Conservation (phyloP, 37 sponge, comb jelly and placozoan species). For the Agelas oroides region DNA sequence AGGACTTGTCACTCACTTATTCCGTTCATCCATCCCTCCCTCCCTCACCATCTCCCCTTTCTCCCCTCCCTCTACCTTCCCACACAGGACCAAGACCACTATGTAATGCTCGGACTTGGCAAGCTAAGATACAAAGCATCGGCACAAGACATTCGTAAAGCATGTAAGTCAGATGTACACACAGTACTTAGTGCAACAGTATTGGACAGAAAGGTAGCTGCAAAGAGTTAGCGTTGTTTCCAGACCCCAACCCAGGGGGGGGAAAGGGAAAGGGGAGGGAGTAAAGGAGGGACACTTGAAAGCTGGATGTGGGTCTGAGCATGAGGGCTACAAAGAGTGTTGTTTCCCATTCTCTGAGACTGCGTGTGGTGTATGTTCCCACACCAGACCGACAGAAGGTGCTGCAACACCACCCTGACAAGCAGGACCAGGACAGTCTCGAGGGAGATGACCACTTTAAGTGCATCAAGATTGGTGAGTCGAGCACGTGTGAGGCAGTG, state of each 20-base stretch:
- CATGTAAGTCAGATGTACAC: slow-evolving; percentile 67
- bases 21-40: neutral
- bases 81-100: slow-evolving; percentile 94
- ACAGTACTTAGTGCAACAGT: neutral
- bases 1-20: too few relatives aligned
- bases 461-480: slow-evolving; percentile 87
- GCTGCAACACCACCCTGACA: slow-evolving; percentile 95
- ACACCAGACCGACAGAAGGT: slow-evolving; percentile 76
- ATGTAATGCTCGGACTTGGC: slow-evolving; percentile 86
- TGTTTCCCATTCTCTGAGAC: too few relatives aligned
- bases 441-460: slow-evolving; percentile 84
- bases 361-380: neutral
- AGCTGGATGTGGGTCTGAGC: too few relatives aligned
- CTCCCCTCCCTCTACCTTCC: too few relatives aligned
- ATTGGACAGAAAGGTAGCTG: too few relatives aligned
- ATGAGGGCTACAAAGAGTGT: too few relatives aligned
- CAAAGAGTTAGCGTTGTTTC: too few relatives aligned
- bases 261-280: too few relatives aligned
- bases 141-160: slow-evolving; percentile 89
- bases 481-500: too few relatives aligned
- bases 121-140: slow-evolving; percentile 76
- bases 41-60: too few relatives aligned
- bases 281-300: too few relatives aligned
- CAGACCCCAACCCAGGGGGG: too few relatives aligned
- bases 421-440: slow-evolving; percentile 49